phyloP scores from a whole-genome alignment of 2,888 invertebrate species.

The Cryptosula pallasiana region DNA sequence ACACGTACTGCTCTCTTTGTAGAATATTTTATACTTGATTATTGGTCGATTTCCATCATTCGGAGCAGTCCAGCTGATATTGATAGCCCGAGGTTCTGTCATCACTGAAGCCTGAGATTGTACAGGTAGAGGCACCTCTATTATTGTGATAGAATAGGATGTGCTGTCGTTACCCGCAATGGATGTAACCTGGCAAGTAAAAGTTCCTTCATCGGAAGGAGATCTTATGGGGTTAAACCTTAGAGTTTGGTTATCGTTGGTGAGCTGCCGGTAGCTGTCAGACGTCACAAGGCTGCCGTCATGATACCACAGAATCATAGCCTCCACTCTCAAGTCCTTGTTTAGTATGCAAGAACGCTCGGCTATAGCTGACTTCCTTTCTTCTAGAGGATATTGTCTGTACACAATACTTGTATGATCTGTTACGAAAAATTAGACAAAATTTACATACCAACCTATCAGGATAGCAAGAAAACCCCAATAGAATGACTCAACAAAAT shows the following conservation, averaged over 20 bases:
- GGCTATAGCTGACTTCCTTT: background rate
- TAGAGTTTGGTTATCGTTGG: conserved; percentile 4
- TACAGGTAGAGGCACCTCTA: conserved; percentile 90
- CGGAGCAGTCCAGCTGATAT: conserved; percentile 88
- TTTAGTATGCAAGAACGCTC: background rate
- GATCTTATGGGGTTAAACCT: background rate
- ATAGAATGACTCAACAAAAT: no score
- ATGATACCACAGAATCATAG: background rate
- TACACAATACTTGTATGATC: background rate
- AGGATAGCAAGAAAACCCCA: no score
- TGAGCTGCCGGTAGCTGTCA: background rate
- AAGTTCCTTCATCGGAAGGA: conserved; percentile 77
- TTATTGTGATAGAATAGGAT: conserved; percentile 75
- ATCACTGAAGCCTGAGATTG: conserved; percentile 76
- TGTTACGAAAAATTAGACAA: conserved; percentile 17
- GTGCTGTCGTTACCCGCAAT: conserved; percentile 89
- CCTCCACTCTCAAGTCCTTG: background rate
- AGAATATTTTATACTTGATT: conserved; percentile 84
- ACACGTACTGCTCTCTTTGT: no score
- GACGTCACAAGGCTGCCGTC: background rate
- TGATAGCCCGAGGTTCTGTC: conserved; percentile 73
- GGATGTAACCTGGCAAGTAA: conserved; percentile 80
- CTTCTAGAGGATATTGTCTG: background rate
- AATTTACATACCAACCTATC: no score
- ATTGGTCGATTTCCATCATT: conserved; percentile 97